phyloP scores from a whole-genome alignment of 2,113 vertebrate genomes.

The Pachypanchax playfairii region DNA sequence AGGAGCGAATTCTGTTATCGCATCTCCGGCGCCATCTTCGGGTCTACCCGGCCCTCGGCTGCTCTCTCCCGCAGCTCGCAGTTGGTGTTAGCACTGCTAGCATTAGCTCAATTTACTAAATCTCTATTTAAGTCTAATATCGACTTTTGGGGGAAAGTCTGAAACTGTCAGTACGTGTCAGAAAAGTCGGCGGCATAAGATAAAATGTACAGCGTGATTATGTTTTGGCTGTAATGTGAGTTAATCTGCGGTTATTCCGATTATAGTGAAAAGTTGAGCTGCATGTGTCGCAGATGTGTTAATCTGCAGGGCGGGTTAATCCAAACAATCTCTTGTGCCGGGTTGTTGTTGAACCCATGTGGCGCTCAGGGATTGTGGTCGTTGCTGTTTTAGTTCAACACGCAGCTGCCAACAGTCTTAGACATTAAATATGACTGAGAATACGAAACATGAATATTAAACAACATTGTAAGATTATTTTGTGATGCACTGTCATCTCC shows the following conservation, averaged over 20 bases:
- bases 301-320: no score
- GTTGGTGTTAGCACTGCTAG: slow-evolving; percentile 53
- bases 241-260: no score
- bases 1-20: slow-evolving; percentile 25
- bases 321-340: neutral
- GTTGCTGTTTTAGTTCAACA: neutral
- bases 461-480: no score
- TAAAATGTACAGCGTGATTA: no score
- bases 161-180: no score
- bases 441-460: no score
- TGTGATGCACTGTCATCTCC: no score
- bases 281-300: neutral
- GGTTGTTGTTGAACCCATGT: slow-evolving; percentile 72
- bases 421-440: neutral
- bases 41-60: slow-evolving; percentile 40
- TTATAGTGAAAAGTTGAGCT: no score
- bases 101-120: slow-evolving; percentile 42
- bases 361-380: slow-evolving; percentile 35
- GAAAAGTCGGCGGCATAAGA: no score
- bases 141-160: neutral
- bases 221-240: no score
- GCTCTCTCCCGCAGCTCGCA: slow-evolving; percentile 48
- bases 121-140: neutral
- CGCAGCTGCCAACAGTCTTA: neutral
- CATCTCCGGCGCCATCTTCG: slow-evolving; percentile 71